Evolutionary conservation across 2,888 invertebrate species (phyloP), one percentile per base, ranked within the genome.

Genomic region (Diloba caeruleocephala): DNA sequence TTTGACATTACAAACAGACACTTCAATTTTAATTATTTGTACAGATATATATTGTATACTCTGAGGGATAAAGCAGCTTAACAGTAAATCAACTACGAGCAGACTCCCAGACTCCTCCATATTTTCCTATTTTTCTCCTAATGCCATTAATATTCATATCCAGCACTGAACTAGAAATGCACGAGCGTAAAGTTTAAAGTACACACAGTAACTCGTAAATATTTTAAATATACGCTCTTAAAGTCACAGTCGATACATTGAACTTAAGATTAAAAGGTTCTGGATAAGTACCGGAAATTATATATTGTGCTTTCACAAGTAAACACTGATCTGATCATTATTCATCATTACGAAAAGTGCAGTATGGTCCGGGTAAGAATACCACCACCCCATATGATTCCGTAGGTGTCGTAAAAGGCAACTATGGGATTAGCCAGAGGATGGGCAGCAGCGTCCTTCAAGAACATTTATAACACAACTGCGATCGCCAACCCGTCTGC

Each of bases 151-250:
- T 66, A 69, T 67, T 66, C 67, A 63, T 67, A 60, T 60, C 46
- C 46, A 42, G 52, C 45, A 25, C 49, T 60, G 53, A 61, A 64
- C 55, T 58, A 64, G 52, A 53, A 53, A 54, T 53, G 49, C 59
- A 61, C 44, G 17, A 60, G 54, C 69, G 60, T 63, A 67, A 60
- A 70, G 62, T 73, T 64, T 63, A 53, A 62, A 59, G 61, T 71
- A 73, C 73, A 65, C 67, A 77, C 60, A 60, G 37, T 4, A 44
- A 63, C 59, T 74, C 71, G 68, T 78, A 76, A 78, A 78, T 71
- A 77, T 70, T 72, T 69, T 73, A 71, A 73, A 77, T 71, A 67
- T 71, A 73, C 68, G 74, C 70, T 70, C 70, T 68, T 67, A 70
- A 63, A 66, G 64, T 63, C 52, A 46, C 57, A 66, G 58, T 69